Evolutionary conservation across 2,888 invertebrate genomes (phyloP).

Genomic region (Ptilodon capucinus): DNA sequence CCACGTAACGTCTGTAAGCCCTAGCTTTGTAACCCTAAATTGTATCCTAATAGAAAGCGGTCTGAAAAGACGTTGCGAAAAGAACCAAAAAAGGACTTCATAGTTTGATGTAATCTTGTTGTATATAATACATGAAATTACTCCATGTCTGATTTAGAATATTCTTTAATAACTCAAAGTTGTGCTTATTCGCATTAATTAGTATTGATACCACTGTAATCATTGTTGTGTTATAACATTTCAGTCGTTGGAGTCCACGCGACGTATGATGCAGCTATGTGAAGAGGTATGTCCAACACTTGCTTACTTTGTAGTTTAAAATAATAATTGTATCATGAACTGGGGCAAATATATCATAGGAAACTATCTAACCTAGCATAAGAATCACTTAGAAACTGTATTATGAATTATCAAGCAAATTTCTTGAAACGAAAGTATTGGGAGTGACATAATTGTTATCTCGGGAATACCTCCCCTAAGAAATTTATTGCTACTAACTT

Average conservation of each 20-base stretch:
- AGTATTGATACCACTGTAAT: not conserved
- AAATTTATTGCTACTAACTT: too few relatives aligned
- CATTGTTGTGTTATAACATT: slow-evolving; percentile 58
- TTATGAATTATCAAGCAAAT: not conserved
- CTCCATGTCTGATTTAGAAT: too few relatives aligned
- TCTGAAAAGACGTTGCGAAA: too few relatives aligned
- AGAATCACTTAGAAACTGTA: not conserved
- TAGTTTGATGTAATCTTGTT: too few relatives aligned
- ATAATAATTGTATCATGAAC: slow-evolving; percentile 5
- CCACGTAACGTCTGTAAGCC: too few relatives aligned
- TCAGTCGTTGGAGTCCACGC: slow-evolving; percentile 95
- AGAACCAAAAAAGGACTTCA: too few relatives aligned
- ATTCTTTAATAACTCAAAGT: not conserved
- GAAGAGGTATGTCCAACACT: slow-evolving; percentile 89
- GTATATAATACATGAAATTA: too few relatives aligned
- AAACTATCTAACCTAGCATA: not conserved
- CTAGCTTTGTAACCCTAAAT: too few relatives aligned
- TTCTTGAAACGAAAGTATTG: slow-evolving; percentile 13
- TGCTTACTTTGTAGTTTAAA: slow-evolving; percentile 1
- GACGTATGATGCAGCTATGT: slow-evolving; percentile 95
- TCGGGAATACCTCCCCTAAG: slow-evolving; percentile 67
- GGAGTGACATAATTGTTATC: slow-evolving; percentile 41
- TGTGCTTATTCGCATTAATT: not conserved
- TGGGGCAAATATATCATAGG: not conserved
- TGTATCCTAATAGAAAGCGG: too few relatives aligned